A percentile compares a stretch with the other conserved stretches of the same genome.
Conservation (phyloP, 2,888 invertebrate genomes). For the Sepiola atlantica region DNA sequence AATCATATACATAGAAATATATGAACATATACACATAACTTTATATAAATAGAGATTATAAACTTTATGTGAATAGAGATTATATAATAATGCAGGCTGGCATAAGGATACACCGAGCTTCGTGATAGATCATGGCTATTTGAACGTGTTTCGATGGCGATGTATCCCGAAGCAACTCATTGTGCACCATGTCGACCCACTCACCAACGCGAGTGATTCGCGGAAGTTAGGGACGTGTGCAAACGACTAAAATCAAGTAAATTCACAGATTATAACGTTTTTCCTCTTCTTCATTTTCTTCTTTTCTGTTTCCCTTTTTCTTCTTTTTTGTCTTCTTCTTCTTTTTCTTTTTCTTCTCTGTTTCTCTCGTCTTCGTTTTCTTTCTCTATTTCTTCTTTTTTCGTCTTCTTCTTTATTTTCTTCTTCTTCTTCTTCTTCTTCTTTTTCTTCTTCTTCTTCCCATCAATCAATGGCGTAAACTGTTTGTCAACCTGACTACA, state of each 20-base stretch:
- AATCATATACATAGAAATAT: too few species aligned
- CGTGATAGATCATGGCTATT: too few species aligned
- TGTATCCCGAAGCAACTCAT: too few species aligned
- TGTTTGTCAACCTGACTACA: neutral
- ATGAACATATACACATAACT: too few species aligned
- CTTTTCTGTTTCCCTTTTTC: neutral
- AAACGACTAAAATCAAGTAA: neutral
- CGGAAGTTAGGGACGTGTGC: too few species aligned
- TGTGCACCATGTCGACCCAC: too few species aligned
- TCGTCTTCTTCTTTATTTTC: neutral
- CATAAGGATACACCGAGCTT: too few species aligned
- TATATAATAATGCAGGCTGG: too few species aligned
- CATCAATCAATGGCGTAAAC: constrained; percentile 51
- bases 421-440: constrained; percentile 46
- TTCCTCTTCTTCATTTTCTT: neutral
- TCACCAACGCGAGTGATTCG: too few species aligned
- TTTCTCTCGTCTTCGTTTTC: neutral
- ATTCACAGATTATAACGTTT: neutral
- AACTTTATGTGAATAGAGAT: too few species aligned
- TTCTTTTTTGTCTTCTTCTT: neutral
- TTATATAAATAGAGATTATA: too few species aligned
- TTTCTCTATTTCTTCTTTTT: neutral
- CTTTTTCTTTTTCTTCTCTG: constrained; percentile 53
- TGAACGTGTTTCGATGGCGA: too few species aligned
- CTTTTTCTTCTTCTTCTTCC: constrained; percentile 56